phyloP scores from a whole-genome alignment of 2,113 vertebrate genomes.

The Marmota monax region DNA sequence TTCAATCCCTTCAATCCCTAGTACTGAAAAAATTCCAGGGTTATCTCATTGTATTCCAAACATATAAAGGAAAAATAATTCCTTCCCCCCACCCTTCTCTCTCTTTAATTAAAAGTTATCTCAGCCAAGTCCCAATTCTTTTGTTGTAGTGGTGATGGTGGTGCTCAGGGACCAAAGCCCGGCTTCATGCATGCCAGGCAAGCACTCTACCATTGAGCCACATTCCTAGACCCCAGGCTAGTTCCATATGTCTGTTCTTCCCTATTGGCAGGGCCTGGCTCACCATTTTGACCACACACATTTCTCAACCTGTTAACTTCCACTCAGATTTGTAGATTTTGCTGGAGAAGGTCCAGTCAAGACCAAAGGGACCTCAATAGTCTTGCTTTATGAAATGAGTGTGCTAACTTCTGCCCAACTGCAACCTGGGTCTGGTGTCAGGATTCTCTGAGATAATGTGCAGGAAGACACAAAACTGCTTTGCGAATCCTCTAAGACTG shows the following conservation, averaged over 20 bases:
- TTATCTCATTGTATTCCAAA: conserved; percentile 72
- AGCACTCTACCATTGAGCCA: no score
- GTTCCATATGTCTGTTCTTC: conserved; percentile 18
- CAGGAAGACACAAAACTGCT: not conserved
- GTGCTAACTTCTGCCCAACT: not conserved
- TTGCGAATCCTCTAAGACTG: not conserved
- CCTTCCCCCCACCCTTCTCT: no score
- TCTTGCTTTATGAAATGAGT: not conserved
- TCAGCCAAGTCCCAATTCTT: no score
- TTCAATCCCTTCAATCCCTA: no score
- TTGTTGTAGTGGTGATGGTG: no score
- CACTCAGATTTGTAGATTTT: not conserved
- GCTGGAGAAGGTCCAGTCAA: not conserved
- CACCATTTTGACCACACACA: not conserved
- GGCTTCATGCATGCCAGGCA: no score
- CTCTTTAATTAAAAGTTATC: conserved; percentile 31
- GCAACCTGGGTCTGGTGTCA: not conserved
- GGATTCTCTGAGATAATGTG: not conserved
- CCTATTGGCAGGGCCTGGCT: not conserved
- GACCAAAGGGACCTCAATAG: not conserved
- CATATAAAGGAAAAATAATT: conserved; percentile 20
- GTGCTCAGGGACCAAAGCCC: no score
- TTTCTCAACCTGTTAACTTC: not conserved
- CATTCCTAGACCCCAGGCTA: not conserved
- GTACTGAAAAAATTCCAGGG: conserved; percentile 32